phyloP scores from a whole-genome alignment of 1,140 invertebrate species.

The Oryzaephilus surinamensis region DNA sequence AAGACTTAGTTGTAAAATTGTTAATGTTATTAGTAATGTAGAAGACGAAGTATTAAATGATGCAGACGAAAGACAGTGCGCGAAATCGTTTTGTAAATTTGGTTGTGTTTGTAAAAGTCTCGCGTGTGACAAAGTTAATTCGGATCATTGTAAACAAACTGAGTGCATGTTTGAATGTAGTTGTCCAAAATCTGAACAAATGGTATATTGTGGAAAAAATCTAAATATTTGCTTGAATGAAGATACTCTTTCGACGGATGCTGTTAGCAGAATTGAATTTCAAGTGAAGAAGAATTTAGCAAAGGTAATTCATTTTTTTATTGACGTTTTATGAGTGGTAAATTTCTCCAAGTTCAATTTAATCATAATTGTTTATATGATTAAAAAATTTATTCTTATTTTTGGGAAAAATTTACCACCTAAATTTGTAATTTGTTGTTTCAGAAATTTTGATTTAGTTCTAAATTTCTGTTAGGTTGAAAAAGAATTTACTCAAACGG shows the following conservation, averaged over 20 bases:
- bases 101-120: slow-evolving; percentile 41
- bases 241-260: slow-evolving; percentile 25
- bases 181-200: slow-evolving; percentile 22
- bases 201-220: slow-evolving; percentile 1
- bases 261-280: slow-evolving; percentile 33
- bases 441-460: too few relatives aligned
- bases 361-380: too few relatives aligned
- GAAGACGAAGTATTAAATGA: slow-evolving; percentile 15
- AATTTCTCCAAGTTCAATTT: too few relatives aligned
- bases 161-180: slow-evolving; percentile 40
- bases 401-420: neutral
- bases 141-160: slow-evolving; percentile 35
- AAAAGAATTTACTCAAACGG: slow-evolving; percentile 37
- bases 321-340: too few relatives aligned
- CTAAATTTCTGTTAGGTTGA: too few relatives aligned
- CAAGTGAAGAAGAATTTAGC: slow-evolving; percentile 36
- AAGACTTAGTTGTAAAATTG: slow-evolving; percentile 35
- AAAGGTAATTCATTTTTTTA: too few relatives aligned
- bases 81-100: slow-evolving; percentile 33
- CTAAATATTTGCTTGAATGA: slow-evolving; percentile 9
- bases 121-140: slow-evolving; percentile 17
- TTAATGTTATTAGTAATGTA: slow-evolving; percentile 31
- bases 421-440: too few relatives aligned
- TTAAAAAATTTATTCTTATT: too few relatives aligned
- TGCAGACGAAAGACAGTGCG: slow-evolving; percentile 23